phyloP scores from a whole-genome alignment of 1,140 invertebrate species.

The Nebria ingens region DNA sequence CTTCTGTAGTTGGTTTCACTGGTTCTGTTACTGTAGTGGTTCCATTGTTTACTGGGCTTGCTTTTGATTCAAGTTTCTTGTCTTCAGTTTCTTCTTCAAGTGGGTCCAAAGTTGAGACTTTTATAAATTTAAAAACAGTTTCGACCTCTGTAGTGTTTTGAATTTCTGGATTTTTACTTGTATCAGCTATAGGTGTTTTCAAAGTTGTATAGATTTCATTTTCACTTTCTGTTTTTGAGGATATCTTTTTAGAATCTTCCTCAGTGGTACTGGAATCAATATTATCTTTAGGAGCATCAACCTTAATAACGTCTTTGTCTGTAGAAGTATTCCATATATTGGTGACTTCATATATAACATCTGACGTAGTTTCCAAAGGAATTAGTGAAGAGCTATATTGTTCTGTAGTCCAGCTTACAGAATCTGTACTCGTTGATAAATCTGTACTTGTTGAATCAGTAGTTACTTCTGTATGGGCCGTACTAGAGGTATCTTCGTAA shows the following conservation, averaged over 20 bases:
- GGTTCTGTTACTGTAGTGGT: not conserved
- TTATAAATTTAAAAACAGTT: not conserved
- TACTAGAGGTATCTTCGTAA: not conserved
- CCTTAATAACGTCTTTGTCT: not conserved
- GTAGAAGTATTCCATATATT: not conserved
- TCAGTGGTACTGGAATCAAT: conserved; percentile 1
- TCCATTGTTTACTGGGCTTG: not conserved
- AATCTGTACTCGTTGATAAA: not conserved
- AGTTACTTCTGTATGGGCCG: conserved; percentile 3
- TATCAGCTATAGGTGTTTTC: conserved; percentile 3
- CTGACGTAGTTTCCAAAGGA: too few species aligned
- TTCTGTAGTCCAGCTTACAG: too few species aligned
- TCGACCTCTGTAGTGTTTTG: not conserved
- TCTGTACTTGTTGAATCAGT: conserved; percentile 10
- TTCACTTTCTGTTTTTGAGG: conserved; percentile 2
- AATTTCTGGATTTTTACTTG: conserved; percentile 12
- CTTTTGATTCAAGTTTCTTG: not conserved
- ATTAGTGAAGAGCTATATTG: too few species aligned
- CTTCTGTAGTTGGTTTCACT: not conserved
- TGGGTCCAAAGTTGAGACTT: not conserved
- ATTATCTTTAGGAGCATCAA: not conserved
- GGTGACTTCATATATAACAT: conserved; percentile 2
- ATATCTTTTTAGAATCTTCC: not conserved
- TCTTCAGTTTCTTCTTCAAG: conserved; percentile 1
- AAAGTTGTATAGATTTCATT: conserved; percentile 2